Evolutionary conservation across 2,888 invertebrate species (phyloP), one percentile per base, ranked within the genome.

Genomic region (Stictocephala bisonia): DNA sequence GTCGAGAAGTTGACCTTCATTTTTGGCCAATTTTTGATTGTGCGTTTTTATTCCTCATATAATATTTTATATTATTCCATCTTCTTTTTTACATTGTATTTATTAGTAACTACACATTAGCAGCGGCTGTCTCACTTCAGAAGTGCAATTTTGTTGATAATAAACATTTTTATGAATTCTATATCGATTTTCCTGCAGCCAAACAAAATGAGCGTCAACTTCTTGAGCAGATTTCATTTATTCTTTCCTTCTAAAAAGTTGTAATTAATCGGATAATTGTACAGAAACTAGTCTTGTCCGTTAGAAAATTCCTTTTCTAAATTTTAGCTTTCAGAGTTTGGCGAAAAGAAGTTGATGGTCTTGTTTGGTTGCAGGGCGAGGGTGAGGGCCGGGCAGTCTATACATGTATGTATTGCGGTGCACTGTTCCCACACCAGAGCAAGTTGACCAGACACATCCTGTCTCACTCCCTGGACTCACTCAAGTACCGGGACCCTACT

Each of bases 1-100:
- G 90, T 93, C 92, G 93, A 93, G 93, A 93, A 94, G 93, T 94
- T 94, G 93, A 94, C 93, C 93, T 92, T 93, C 93, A 93, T 93
- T 93, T 91, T 91, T 91, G 91, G 91, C 92, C 91, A 91, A 77
- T 77, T 78, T 78, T 78, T 91, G 91, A 90, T 91, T 90, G 89
- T 87, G 77, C 78, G 77, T 77, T 78, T 78, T 78, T 77, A 76
- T 75, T 77, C 77, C 88, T 89, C 84, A 77, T 79, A 77, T 77
- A 84, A 77, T 80, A 77, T 78, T 64, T 74, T 79, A 75, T 78
- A 67, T 78, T 64, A 41, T 58, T 73, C 73, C 70, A 69, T 72
- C 70, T 68, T 73, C 18, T 71, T 20, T 73, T 66, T 70, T 60
- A 50, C 26, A 70, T 26, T 58, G 31, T 50, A 74, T 71, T 68